Conservation (phyloP, 1,140 invertebrate genomes). For the Grapholita molesta region DNA sequence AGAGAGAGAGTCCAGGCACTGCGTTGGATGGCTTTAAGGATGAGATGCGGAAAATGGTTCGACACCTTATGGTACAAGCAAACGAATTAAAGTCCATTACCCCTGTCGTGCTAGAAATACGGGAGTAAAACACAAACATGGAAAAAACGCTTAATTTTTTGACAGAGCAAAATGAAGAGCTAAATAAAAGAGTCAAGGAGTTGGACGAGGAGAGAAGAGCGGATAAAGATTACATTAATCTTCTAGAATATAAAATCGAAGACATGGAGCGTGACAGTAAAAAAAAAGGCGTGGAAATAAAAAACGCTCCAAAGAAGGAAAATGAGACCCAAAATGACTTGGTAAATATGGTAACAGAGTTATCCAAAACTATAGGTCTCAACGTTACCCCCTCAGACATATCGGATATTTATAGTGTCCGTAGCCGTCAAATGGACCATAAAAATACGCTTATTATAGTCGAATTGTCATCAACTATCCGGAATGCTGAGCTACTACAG, state of each 20-base stretch:
- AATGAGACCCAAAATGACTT: conserved; percentile 24
- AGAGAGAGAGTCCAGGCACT: neutral
- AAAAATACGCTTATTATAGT: neutral
- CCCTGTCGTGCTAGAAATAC: conserved; percentile 2
- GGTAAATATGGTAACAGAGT: conserved; percentile 19
- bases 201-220: conserved; percentile 13
- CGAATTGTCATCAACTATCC: neutral
- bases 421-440: neutral
- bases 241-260: conserved; percentile 23
- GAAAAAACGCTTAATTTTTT: conserved; percentile 21
- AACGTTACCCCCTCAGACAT: neutral
- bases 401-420: neutral
- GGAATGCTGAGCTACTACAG: neutral
- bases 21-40: neutral
- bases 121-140: conserved; percentile 24
- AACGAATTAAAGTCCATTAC: neutral
- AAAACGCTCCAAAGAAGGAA: neutral
- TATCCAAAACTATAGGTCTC: conserved; percentile 20
- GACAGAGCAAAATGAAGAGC: conserved; percentile 17
- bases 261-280: conserved; percentile 17
- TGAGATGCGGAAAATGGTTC: neutral
- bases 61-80: neutral
- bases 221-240: conserved; percentile 18
- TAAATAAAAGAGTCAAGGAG: conserved; percentile 18
- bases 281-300: too few relatives aligned